Conservation (phyloP, 2,888 invertebrate species). For the Chloroclysta siterata region DNA sequence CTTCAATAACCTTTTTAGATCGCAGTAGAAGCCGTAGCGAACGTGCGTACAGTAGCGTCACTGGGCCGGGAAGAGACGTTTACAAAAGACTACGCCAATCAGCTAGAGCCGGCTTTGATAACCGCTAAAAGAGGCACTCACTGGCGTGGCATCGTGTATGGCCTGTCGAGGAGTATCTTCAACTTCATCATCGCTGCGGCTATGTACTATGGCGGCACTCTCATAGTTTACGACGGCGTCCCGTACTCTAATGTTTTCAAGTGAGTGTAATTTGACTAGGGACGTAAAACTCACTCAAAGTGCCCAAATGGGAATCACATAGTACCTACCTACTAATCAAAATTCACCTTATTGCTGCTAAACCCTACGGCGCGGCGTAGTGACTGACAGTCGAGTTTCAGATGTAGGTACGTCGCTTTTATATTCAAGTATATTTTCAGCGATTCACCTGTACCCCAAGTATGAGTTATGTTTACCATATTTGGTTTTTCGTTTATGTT, state of each 20-base stretch:
- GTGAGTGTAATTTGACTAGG: constrained; percentile 77
- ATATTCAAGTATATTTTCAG: too few relatives aligned
- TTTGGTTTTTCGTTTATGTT: too few relatives aligned
- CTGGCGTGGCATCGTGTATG: constrained; percentile 88
- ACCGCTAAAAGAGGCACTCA: constrained; percentile 86
- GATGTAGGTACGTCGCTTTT: too few relatives aligned
- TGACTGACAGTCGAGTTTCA: too few relatives aligned
- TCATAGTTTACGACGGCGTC: constrained; percentile 85
- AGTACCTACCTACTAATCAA: too few relatives aligned
- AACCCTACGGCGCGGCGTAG: too few relatives aligned
- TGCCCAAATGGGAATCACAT: too few relatives aligned
- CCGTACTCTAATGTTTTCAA: constrained; percentile 87
- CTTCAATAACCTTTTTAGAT: constrained; percentile 70
- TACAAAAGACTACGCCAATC: constrained; percentile 85
- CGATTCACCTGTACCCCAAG: too few relatives aligned
- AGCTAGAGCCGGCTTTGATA: constrained; percentile 85
- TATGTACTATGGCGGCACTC: constrained; percentile 89
- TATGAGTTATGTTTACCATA: too few relatives aligned
- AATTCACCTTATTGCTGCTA: too few relatives aligned
- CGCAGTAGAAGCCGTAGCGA: constrained; percentile 91
- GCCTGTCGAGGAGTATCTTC: constrained; percentile 89
- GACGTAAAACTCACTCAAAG: too few relatives aligned
- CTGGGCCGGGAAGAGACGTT: constrained; percentile 89
- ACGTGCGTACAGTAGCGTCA: constrained; percentile 91
- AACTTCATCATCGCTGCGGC: constrained; percentile 89